Evolutionary conservation across 2,888 invertebrate species (phyloP).

Genomic region (Labia minor): DNA sequence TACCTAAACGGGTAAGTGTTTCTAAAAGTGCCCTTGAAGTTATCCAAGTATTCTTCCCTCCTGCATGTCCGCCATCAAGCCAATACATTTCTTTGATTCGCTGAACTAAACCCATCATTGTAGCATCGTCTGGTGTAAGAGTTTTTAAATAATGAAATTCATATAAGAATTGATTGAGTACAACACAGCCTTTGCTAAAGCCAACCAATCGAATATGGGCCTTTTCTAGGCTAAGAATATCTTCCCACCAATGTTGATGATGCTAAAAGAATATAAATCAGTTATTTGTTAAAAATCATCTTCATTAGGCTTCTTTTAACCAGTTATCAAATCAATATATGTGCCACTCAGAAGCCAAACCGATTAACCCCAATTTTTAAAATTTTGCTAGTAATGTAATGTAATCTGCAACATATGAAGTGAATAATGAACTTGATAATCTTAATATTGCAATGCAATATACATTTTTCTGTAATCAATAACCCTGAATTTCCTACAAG

Average conservation of each 20-base stretch:
- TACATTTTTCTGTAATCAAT: too few species aligned
- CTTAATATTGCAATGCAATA: too few species aligned
- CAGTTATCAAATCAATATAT: too few species aligned
- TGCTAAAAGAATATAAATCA: not conserved
- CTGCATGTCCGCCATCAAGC: slow-evolving; percentile 87
- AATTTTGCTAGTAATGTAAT: too few species aligned
- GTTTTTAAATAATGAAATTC: slow-evolving; percentile 69
- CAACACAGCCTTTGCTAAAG: slow-evolving; percentile 89
- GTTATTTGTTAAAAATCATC: too few species aligned
- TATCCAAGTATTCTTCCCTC: slow-evolving; percentile 78
- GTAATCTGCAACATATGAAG: too few species aligned
- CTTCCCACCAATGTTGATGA: slow-evolving; percentile 47
- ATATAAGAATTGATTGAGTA: slow-evolving; percentile 79
- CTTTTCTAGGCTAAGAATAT: slow-evolving; percentile 46
- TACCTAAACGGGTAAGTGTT: slow-evolving; percentile 60
- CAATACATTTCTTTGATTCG: slow-evolving; percentile 70
- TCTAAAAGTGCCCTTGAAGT: slow-evolving; percentile 62
- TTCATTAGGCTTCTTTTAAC: too few species aligned
- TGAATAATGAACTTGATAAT: too few species aligned
- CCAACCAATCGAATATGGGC: slow-evolving; percentile 57
- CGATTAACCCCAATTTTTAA: too few species aligned
- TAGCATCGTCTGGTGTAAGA: slow-evolving; percentile 50
- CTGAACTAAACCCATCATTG: slow-evolving; percentile 51
- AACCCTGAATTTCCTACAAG: too few species aligned
- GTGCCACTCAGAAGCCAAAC: too few species aligned